Conservation (phyloP, 2,888 invertebrate species). For the Alloplasta piceator region DNA sequence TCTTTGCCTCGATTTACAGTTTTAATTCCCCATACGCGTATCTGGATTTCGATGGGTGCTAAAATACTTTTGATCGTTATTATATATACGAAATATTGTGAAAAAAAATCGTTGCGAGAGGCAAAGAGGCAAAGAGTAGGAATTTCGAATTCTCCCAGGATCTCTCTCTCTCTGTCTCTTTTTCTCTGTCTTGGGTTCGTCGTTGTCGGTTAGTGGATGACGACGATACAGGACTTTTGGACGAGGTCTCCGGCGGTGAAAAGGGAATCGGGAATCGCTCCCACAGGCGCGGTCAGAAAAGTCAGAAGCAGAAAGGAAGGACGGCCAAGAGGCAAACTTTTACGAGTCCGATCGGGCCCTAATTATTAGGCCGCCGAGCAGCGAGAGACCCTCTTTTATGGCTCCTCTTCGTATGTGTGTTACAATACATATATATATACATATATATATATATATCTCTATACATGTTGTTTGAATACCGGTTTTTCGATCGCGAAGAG, state of each 20-base stretch:
- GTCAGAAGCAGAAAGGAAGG: constrained; percentile 49
- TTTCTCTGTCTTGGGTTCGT: background rate
- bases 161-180: constrained; percentile 13
- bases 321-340: constrained; percentile 70
- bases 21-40: too few relatives aligned
- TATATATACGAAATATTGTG: background rate
- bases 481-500: constrained; percentile 60
- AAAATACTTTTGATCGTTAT: constrained; percentile 2
- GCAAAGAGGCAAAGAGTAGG: constrained; percentile 27
- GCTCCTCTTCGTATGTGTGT: constrained; percentile 37
- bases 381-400: constrained; percentile 57
- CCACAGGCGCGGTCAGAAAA: constrained; percentile 41
- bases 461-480: constrained; percentile 53
- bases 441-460: background rate
- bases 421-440: constrained; percentile 1
- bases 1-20: too few relatives aligned
- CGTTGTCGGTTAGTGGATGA: constrained; percentile 27
- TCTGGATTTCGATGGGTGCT: background rate
- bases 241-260: constrained; percentile 8
- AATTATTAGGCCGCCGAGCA: constrained; percentile 78
- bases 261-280: constrained; percentile 5
- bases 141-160: constrained; percentile 41
- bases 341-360: constrained; percentile 80
- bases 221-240: constrained; percentile 34
- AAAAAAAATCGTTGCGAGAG: constrained; percentile 3